phyloP scores from a whole-genome alignment of 2,797 vertebrate genomes.

The Myotis findleyi region DNA sequence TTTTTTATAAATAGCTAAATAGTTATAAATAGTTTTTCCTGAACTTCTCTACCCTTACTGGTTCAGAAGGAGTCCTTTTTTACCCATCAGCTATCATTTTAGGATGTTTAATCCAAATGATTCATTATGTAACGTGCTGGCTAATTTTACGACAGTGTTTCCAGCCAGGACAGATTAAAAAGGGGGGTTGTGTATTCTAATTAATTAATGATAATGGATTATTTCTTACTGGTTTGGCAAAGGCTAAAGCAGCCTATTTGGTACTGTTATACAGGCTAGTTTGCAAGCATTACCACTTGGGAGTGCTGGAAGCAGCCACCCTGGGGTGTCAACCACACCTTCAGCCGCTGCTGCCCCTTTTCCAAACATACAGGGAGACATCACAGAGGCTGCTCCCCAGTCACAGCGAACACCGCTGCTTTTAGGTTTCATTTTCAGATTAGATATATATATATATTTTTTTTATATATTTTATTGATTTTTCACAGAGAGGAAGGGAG shows the following conservation, averaged over 20 bases:
- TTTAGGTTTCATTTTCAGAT: neutral
- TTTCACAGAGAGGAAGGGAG: no score
- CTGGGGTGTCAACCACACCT: neutral
- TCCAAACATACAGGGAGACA: neutral
- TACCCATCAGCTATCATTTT: neutral
- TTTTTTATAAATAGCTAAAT: neutral
- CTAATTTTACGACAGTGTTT: constrained; percentile 20
- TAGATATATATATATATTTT: no score
- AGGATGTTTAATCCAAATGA: neutral
- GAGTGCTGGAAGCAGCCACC: neutral
- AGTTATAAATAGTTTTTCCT: neutral
- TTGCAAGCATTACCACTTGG: neutral
- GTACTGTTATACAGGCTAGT: neutral
- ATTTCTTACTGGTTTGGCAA: neutral
- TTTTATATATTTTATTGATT: no score
- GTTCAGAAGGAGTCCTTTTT: neutral
- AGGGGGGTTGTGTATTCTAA: neutral
- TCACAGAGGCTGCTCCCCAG: neutral
- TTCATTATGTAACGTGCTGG: neutral
- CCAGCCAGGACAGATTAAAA: neutral
- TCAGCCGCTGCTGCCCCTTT: neutral
- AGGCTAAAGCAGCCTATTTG: neutral
- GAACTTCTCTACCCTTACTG: neutral
- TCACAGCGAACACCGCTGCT: neutral
- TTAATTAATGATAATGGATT: constrained; percentile 33